Evolutionary conservation across 2,888 invertebrate species (phyloP), one percentile per base, ranked within the genome.

Genomic region (Andrena bicolor): DNA sequence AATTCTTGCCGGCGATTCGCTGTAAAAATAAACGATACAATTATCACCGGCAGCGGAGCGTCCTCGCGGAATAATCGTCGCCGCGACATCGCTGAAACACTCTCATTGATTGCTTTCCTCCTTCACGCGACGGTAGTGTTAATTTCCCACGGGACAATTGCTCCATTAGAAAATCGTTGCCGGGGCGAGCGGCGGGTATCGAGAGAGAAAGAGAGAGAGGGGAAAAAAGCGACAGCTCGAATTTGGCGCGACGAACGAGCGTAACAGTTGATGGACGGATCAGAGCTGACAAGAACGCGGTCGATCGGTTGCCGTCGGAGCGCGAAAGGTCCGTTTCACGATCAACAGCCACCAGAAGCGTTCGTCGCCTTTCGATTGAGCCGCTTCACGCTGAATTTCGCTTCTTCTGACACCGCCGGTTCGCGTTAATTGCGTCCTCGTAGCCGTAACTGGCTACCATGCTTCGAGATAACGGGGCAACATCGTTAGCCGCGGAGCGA

Each of bases 321-420:
- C 84, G 88, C 68, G 73, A 64, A 32, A 56, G 63, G 30, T 65
- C 41, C 60, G 58, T 56, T 20, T 64, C 10, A 35, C 61, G 26
- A 71, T 41, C 32, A 63, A 23, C 51, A 49, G 7, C 8, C 23
- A 13, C 28, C 5, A 32, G 53, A 26, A 28, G 41, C 16, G 61
- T 72, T 41, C 2, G 60, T 58, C 70, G 72, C 73, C 85, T 87
- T 88, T 87, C 78, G 87, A 80, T 85, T 82, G 83, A 84, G 86
- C 16, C 84, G 86, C 89, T 90, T 91, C 90, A 91, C 90, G 89
- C 89, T 80, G 85, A 85, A 90, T 90, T 90, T 89, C 74, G 82
- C 83, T 88, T 90, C 85, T 90, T 88, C 78, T 80, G 41, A 23
- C 20, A 7, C 7, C 81, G 85, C 61, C 82, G 84, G 89, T 85